Base-by-base conservation (phyloP, 2,113 vertebrate genomes). In the Apaloderma vittatum region DNA sequence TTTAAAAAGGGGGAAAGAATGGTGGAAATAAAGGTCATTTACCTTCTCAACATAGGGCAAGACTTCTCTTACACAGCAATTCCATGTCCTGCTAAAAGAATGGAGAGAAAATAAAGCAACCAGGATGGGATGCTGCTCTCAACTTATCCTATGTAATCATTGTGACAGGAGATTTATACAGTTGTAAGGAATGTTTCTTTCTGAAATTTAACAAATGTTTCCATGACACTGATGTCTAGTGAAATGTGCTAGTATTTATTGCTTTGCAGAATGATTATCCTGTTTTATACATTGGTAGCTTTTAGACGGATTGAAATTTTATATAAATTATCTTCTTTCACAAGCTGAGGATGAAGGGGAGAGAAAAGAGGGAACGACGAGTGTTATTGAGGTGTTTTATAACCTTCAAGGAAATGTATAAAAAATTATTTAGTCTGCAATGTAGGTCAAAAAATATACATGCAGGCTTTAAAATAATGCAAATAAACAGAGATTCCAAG, bases 241-340 rank as follows among this genome's bases (percentile, higher is more conserved):
- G 94, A 95, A 95, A 91, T 86, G 87, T 93, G 91, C 89, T 98
- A 93, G 45, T 95, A 95, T 97, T 96, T 96, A 93, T 95, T 95
- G 63, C 73, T 71, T 88, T 96, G 81, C 94, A 84, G 84, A 96
- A 97, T 91, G 65, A 48, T 95, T 94, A 94, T 94, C 61, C 75
- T 75, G 26, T 93, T 97, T 97, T 96, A 94, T 92, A 86, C 67
- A 76, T 93, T 94, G 77, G 84, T 93, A 83, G 73, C 22, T 97
- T 97, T 97, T 91, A 96, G 93, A 80, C 67, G 61, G 79, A 97
- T 86, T 85, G 73, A 97, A 90, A 90, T 94, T 96, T 93, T 92
- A 86, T 57, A 82, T 61, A 55, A 86, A 82, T 84, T 61, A 15
- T 81, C 19, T 34, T 66, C 5, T 74, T 87, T 65, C 57, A 57